These are phyloP conservation scores for Hirudo medicinalis DNA, from an alignment of 1,140 invertebrate species.

Conservation along the genomic window DNA sequence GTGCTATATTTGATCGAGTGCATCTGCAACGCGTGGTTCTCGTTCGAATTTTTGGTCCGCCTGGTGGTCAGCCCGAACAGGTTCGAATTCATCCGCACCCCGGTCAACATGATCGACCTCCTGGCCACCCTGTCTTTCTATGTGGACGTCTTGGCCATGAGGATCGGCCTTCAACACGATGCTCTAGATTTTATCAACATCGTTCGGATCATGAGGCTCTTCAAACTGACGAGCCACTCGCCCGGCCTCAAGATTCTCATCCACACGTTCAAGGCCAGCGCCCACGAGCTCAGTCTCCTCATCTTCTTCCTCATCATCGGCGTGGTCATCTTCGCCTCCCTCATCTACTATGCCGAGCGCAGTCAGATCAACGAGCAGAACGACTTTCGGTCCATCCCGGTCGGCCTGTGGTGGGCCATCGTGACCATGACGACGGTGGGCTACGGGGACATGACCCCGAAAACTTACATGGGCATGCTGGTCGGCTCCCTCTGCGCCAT, in stretches of 20 bases:
- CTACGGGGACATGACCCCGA: slow-evolving; percentile 76
- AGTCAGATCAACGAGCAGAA: slow-evolving; percentile 87
- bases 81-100: slow-evolving; percentile 36
- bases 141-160: slow-evolving; percentile 71
- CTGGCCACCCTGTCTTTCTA: slow-evolving; percentile 88
- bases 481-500: slow-evolving; percentile 69
- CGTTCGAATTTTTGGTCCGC: slow-evolving; percentile 72
- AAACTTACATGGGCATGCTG: slow-evolving; percentile 60
- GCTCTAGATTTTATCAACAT: slow-evolving; percentile 98
- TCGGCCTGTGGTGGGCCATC: slow-evolving; percentile 47
- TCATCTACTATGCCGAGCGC: slow-evolving; percentile 97
- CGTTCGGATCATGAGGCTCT: slow-evolving; percentile 90
- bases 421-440: slow-evolving; percentile 49
- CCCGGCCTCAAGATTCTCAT: slow-evolving; percentile 90
- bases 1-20: slow-evolving; percentile 51
- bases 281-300: slow-evolving; percentile 83
- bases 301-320: slow-evolving; percentile 53
- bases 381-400: slow-evolving; percentile 86
- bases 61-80: slow-evolving; percentile 65
- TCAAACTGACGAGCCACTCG: slow-evolving; percentile 70
- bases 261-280: slow-evolving; percentile 88
- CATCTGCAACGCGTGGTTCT: slow-evolving; percentile 89
- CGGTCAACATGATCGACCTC: slow-evolving; percentile 73
- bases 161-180: slow-evolving; percentile 62
- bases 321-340: slow-evolving; percentile 96